phyloP scores from a whole-genome alignment of 2,797 vertebrate genomes.

The Phoeniculus purpureus region DNA sequence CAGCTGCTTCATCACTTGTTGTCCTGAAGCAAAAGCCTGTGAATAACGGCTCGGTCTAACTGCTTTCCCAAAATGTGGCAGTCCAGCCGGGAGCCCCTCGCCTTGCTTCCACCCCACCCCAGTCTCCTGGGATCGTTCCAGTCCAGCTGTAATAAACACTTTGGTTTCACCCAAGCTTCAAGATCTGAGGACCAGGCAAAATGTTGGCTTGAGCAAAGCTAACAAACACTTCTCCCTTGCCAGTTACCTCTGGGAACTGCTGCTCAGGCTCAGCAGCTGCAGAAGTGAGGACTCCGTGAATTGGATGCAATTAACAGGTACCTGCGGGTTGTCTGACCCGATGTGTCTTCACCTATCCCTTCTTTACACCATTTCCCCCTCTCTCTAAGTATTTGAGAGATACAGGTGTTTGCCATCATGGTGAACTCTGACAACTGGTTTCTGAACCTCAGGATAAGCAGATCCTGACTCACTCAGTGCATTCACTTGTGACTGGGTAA shows the following conservation, averaged over 20 bases:
- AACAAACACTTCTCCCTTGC: not conserved
- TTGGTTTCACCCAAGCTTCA: not conserved
- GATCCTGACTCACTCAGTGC: not conserved
- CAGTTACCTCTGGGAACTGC: not conserved
- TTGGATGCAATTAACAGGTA: no score
- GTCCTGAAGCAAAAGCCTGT: not conserved
- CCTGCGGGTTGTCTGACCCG: not conserved
- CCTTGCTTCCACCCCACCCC: not conserved
- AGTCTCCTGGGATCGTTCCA: not conserved
- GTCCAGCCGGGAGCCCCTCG: not conserved
- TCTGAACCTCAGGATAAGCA: not conserved
- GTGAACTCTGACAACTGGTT: not conserved
- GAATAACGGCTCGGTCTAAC: not conserved
- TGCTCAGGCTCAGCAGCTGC: not conserved
- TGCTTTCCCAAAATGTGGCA: not conserved
- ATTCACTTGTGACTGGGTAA: slow-evolving; percentile 33
- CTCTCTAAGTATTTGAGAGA: not conserved
- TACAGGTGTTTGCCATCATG: rapidly evolving
- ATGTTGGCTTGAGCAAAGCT: not conserved
- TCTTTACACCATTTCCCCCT: not conserved
- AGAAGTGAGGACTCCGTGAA: not conserved
- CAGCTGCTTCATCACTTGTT: not conserved
- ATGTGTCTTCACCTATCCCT: not conserved
- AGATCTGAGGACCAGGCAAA: not conserved
- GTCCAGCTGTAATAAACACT: not conserved